Base-by-base conservation (phyloP, 2,113 vertebrate species). In the Cavia aperea region DNA sequence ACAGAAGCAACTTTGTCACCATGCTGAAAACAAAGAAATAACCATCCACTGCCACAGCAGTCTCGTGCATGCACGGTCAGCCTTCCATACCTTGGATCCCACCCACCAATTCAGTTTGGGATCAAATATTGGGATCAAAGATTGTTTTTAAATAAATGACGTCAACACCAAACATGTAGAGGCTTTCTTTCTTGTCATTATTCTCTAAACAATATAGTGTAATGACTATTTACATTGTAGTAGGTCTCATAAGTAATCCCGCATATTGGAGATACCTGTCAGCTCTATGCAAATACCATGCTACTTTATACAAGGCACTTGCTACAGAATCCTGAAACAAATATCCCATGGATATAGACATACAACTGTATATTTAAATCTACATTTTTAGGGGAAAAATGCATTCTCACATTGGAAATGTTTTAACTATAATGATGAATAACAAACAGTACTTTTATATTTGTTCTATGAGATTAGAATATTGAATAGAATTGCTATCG, bases 391-490 rank as follows among this genome's bases (percentile, higher is more conserved):
- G 54, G 89, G 13, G 65, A 90, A 83, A 33, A 88, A 1, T 21
- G 2, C 56, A 60, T 46, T 79, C 39, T 81, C 85, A 62, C 11
- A 77, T 68, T 46, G 33, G 56, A 36, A 89, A 26, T 23, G 19
- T 31, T 63, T 79, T 82, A 10, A 83, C 9, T 60, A 91, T 86
- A 36, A 75, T 29, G 49, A 54, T 31, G 56, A 58, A 1, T 58
- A 49, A 18, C 58, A 83, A 90, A 70, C 36, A 88, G 13, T 68
- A 24, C 24, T 90, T 90, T 56, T 51, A n/a, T 31, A 72, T 79
- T 90, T 81, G 15, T 91, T 92, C 73, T 54, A 19, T 7, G 63
- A 81, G 60, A 46, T 60, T 70, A 58, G 85, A 87, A 86, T 54
- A 19, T 58, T 89, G 9, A 90, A 89, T 84, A 77, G 49, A 24